A percentile compares a stretch with the other conserved stretches of the same genome.
phyloP scores from a whole-genome alignment of 1,140 invertebrate genomes.

The Panagrolaimus sp. region DNA sequence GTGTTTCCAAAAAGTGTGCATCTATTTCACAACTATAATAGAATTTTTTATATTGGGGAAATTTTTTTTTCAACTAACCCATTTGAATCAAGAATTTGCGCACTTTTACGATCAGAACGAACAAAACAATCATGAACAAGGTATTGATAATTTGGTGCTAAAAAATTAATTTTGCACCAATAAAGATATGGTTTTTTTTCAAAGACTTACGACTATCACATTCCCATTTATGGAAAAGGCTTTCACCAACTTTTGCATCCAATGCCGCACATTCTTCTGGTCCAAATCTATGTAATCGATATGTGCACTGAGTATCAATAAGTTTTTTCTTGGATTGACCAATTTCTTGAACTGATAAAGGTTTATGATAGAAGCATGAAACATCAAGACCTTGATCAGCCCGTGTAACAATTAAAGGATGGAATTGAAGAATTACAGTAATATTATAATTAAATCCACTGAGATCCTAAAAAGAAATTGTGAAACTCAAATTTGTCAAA shows the following conservation, averaged over 20 bases:
- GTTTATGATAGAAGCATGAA: constrained; percentile 45
- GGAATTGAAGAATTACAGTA: constrained; percentile 57
- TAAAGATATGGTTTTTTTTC: constrained; percentile 3
- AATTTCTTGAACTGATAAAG: constrained; percentile 41
- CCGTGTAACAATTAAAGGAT: constrained; percentile 56
- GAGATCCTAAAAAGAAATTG: constrained; percentile 37
- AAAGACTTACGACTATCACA: constrained; percentile 51
- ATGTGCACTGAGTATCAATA: constrained; percentile 45
- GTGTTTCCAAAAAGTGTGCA: constrained; percentile 55
- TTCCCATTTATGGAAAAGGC: constrained; percentile 54
- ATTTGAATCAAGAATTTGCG: constrained; percentile 51
- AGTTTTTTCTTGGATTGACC: constrained; percentile 37
- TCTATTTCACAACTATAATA: constrained; percentile 54
- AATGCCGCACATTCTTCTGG: constrained; percentile 53
- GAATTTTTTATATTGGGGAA: background rate
- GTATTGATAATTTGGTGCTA: constrained; percentile 54
- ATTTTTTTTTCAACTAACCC: constrained; percentile 33
- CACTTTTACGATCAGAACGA: constrained; percentile 45
- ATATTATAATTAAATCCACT: constrained; percentile 56
- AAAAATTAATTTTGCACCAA: constrained; percentile 22
- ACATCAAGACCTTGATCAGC: constrained; percentile 45
- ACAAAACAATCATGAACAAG: constrained; percentile 56
- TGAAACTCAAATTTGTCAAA: constrained; percentile 11
- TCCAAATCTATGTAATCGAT: constrained; percentile 49
- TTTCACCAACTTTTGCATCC: constrained; percentile 57